Evolutionary conservation across 2,113 vertebrate genomes (phyloP), one percentile per base, ranked within the genome.

Genomic region (Cathartes aura): DNA sequence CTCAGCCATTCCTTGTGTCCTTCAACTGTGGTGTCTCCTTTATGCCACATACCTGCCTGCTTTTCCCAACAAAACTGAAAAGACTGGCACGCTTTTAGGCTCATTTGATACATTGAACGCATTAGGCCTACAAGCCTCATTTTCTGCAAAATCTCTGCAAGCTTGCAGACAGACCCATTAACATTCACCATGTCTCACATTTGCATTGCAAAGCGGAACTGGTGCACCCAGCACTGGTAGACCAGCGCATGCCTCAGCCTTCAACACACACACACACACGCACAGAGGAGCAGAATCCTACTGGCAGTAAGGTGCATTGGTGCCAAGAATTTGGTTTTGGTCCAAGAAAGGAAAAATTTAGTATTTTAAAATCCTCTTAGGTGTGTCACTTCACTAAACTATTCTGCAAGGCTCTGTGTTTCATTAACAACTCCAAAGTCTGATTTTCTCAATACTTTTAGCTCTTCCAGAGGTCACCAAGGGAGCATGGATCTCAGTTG

Each of bases 51-150:
- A 19, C 42, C 42, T 20, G 27, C 43, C 75, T 38, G 50, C 58
- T 71, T 47, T 63, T 30, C 34, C 79, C 64, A 45, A 24, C 14
- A 47, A 27, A n/a, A 5, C 60, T 8, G 22, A 11, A 5, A 7
- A 23, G 22, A 17, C 0, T 1, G 5, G 66, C 60, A 26, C 7
- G 4, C 22, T 70, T 38, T 42, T 17, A 53, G 38, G 56, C 22
- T 82, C 47, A n/a, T 42, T 2, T 6, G 12, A 15, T 4, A 11
- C 19, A 26, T 1, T 5, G 43, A 38, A 12, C 0, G 1, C 30
- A 15, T 8, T 0, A 19, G 11, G 34, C 15, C 67, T 19, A 0
- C 0, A 23, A 45, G 9, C 4, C 38, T 34, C 5, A 36, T 55
- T 55, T 82, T 47, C 70, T 48, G 50, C 73, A 27, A 23, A 58